Conservation (phyloP, 2,888 invertebrate species). For the Drosophila flavopinicola region DNA sequence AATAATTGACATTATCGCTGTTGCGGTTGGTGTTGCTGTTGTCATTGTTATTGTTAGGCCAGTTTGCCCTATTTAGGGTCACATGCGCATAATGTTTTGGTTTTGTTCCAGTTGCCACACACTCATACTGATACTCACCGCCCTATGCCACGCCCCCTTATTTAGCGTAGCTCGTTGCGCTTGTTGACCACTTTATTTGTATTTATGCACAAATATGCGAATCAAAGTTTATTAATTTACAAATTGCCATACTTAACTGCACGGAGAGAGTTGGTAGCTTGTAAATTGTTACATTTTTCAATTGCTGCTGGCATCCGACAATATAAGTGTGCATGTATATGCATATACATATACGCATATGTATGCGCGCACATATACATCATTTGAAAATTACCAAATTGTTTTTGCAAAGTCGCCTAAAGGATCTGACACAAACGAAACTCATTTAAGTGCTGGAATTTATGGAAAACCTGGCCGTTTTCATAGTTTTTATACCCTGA, state of each 20-base stretch:
- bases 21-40: slow-evolving; percentile 8
- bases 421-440: slow-evolving; percentile 18
- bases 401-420: slow-evolving; percentile 4
- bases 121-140: not conserved
- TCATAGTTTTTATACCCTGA: no score
- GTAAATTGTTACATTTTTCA: slow-evolving; percentile 2
- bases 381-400: slow-evolving; percentile 6
- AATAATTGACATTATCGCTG: slow-evolving; percentile 69
- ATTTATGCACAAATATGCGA: slow-evolving; percentile 57
- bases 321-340: not conserved
- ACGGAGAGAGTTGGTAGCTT: not conserved
- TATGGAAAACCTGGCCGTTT: slow-evolving; percentile 4
- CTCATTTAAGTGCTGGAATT: slow-evolving; percentile 14
- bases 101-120: slow-evolving; percentile 5
- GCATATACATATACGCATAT: not conserved
- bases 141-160: not conserved
- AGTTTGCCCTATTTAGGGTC: slow-evolving; percentile 22
- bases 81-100: slow-evolving; percentile 8
- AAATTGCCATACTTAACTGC: slow-evolving; percentile 54
- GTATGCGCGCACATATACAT: not conserved
- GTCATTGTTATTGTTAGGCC: slow-evolving; percentile 20
- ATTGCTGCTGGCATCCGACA: slow-evolving; percentile 3
- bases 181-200: slow-evolving; percentile 41
- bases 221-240: slow-evolving; percentile 71
- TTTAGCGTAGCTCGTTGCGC: not conserved